Percentiles rank a stretch among this genome's conserved stretches.
Evolutionary conservation across 2,888 invertebrate genomes (phyloP).

Genomic region (Drosophila formosana): DNA sequence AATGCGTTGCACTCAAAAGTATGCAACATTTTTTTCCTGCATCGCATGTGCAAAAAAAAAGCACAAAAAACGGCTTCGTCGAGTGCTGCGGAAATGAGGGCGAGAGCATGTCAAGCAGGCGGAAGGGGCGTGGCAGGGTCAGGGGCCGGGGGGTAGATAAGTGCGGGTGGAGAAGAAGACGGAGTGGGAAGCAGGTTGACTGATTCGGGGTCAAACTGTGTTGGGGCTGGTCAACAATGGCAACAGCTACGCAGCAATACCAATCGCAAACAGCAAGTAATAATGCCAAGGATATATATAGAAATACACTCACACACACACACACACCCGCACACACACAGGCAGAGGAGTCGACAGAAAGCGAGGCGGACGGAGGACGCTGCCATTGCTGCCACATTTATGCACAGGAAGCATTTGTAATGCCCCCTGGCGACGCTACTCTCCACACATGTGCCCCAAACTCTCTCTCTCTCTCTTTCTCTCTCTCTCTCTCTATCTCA

Average conservation of each 20-base stretch:
- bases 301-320: conserved; percentile 7
- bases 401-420: conserved; percentile 78
- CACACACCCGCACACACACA: background rate
- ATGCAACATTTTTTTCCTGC: conserved; percentile 56
- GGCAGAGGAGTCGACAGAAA: background rate
- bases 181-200: conserved; percentile 4
- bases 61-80: conserved; percentile 8
- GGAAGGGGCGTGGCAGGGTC: background rate
- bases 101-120: conserved; percentile 11
- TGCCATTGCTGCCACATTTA: conserved; percentile 72
- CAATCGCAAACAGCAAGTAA: conserved; percentile 31
- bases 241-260: conserved; percentile 26
- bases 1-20: conserved; percentile 74
- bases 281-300: conserved; percentile 45
- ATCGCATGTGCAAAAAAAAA: conserved; percentile 34
- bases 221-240: conserved; percentile 66
- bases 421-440: conserved; percentile 45
- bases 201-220: conserved; percentile 49
- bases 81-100: conserved; percentile 47
- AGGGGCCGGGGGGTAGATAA: background rate
- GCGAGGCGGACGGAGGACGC: background rate
- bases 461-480: background rate
- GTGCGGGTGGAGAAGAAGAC: background rate
- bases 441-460: conserved; percentile 33
- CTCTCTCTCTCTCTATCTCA: background rate